These are phyloP conservation scores for Sylvicapra grimmia DNA, from an alignment of 2,113 vertebrate species.

Conservation along the genomic window DNA sequence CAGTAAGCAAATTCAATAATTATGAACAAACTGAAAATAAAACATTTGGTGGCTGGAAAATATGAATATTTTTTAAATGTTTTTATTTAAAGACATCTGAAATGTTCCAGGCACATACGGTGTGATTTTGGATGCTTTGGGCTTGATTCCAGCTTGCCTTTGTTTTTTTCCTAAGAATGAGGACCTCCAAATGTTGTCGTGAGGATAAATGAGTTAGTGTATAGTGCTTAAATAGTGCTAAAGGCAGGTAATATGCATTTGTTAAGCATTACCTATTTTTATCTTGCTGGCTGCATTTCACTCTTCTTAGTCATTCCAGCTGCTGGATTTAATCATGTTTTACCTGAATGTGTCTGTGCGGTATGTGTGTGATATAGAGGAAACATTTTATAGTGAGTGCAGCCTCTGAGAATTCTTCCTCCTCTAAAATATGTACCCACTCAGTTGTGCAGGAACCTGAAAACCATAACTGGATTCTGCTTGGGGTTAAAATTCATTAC, in stretches of 20 bases:
- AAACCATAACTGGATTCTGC: not conserved
- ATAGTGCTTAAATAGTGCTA: not conserved
- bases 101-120: not conserved
- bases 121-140: not conserved
- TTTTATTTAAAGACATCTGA: not conserved
- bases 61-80: not conserved
- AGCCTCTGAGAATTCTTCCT: not conserved
- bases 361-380: not conserved
- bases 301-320: not conserved
- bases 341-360: not conserved
- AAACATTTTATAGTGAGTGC: not conserved
- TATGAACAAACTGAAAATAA: not conserved
- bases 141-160: not conserved
- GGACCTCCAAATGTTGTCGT: not conserved
- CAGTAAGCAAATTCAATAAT: not conserved
- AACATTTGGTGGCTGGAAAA: not conserved
- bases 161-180: not conserved
- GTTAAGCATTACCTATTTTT: not conserved
- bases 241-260: not conserved
- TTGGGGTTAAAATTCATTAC: not conserved
- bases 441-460: not conserved
- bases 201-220: not conserved
- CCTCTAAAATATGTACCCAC: not conserved
- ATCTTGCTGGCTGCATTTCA: not conserved
- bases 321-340: not conserved